phyloP scores from a whole-genome alignment of 30 jellyfish, hydroid and myxozoan species.

The Hydractinia symbiolongicarpus region DNA sequence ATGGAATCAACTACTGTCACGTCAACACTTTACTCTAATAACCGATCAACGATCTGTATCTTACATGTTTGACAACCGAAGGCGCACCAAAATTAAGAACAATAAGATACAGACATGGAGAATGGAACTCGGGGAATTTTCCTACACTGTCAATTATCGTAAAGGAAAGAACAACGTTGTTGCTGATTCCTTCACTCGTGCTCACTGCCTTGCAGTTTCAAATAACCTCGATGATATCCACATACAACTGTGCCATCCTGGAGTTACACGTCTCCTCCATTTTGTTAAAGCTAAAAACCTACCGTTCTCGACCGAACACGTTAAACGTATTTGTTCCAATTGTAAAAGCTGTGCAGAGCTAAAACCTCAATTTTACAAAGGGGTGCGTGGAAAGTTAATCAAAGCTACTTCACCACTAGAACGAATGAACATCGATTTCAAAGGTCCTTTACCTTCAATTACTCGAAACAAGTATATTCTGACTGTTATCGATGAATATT shows the following conservation, averaged over 20 bases:
- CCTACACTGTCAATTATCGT: constrained; percentile 37
- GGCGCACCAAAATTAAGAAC: constrained; percentile 45
- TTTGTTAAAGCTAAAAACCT: not conserved
- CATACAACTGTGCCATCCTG: constrained; percentile 48
- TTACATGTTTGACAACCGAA: constrained; percentile 65
- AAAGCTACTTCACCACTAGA: constrained; percentile 26
- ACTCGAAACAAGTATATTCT: constrained; percentile 27
- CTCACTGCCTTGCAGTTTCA: constrained; percentile 20
- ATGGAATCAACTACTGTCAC: not conserved
- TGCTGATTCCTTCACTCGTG: constrained; percentile 13
- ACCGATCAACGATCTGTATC: constrained; percentile 55
- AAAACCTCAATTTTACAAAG: not conserved
- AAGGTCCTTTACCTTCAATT: constrained; percentile 38
- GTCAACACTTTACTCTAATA: constrained; percentile 31
- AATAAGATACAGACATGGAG: constrained; percentile 52
- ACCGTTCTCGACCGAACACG: constrained; percentile 13
- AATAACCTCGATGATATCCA: constrained; percentile 27
- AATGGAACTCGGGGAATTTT: constrained; percentile 34
- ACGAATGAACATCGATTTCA: constrained; percentile 30
- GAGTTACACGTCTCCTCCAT: constrained; percentile 39
- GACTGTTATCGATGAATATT: constrained; percentile 34
- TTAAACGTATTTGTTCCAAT: not conserved
- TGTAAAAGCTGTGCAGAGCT: not conserved
- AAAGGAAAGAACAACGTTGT: constrained; percentile 27
- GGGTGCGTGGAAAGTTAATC: not conserved